A percentile compares a stretch with the other conserved stretches of the same genome.
phyloP scores from a whole-genome alignment of 2,888 invertebrate species.

The Patella depressa region DNA sequence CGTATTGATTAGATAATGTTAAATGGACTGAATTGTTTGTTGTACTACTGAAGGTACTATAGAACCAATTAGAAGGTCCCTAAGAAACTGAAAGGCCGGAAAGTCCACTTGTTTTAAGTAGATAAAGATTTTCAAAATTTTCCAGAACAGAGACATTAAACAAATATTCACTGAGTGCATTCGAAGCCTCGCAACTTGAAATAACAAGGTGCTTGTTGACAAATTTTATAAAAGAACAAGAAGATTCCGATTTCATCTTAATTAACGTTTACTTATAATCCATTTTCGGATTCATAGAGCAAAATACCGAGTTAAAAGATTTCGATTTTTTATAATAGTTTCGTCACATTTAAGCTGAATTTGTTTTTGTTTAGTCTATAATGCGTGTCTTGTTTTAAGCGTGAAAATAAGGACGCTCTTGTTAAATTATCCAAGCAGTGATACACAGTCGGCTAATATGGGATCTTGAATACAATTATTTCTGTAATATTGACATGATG shows the following conservation, averaged over 20 bases:
- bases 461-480: no score
- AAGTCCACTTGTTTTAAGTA: constrained; percentile 3
- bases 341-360: no score
- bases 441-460: no score
- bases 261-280: constrained; percentile 5
- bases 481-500: no score
- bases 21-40: not conserved
- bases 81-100: constrained; percentile 10
- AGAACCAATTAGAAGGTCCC: constrained; percentile 1
- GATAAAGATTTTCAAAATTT: constrained; percentile 3
- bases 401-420: no score
- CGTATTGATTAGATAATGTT: constrained; percentile 9
- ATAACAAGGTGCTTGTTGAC: no score
- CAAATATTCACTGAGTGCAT: constrained; percentile 3
- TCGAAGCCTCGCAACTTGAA: not conserved
- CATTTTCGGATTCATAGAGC: not conserved
- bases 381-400: no score
- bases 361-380: no score
- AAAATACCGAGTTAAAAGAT: not conserved
- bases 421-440: no score
- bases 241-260: not conserved
- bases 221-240: not conserved
- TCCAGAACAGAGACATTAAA: not conserved
- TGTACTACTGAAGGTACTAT: not conserved
- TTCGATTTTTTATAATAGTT: not conserved